A percentile compares a stretch with the other conserved stretches of the same genome.
phyloP scores from a whole-genome alignment of 2,113 vertebrate genomes.

The Hydrolagus affinis region DNA sequence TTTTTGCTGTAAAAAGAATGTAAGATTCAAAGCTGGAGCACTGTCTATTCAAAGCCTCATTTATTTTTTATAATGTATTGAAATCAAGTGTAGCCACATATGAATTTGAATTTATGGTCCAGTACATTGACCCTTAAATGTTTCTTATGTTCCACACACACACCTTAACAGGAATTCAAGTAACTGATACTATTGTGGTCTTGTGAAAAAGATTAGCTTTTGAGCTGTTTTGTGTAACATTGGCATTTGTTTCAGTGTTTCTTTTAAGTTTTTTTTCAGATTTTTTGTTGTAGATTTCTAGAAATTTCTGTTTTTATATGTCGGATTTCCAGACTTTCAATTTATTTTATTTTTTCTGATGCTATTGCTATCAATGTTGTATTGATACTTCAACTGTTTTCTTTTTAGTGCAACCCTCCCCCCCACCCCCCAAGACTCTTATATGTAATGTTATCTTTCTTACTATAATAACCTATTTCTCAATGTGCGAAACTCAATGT shows the following conservation, averaged over 20 bases:
- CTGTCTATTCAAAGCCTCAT: not conserved
- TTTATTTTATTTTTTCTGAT: no score
- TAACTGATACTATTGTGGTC: not conserved
- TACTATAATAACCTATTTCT: not conserved
- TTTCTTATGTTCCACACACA: not conserved
- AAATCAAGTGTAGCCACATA: not conserved
- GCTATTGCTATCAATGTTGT: not conserved
- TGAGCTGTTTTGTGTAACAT: no score
- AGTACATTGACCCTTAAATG: not conserved
- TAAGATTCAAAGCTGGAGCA: not conserved
- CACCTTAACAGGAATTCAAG: not conserved
- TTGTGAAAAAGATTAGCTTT: not conserved
- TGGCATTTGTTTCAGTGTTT: no score
- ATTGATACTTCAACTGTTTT: not conserved
- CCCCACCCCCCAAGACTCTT: not conserved
- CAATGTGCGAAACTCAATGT: slow-evolving; percentile 32
- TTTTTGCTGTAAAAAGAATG: not conserved
- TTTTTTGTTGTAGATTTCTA: no score
- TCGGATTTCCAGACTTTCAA: no score
- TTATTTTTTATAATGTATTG: not conserved
- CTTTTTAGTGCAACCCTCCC: no score
- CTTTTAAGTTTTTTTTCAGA: no score
- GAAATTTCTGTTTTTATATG: no score
- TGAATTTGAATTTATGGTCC: not conserved
- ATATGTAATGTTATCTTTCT: not conserved